A percentile compares a stretch with the other conserved stretches of the same genome.
phyloP scores from a whole-genome alignment of 2,888 invertebrate species.

The Itoplectis maculator region DNA sequence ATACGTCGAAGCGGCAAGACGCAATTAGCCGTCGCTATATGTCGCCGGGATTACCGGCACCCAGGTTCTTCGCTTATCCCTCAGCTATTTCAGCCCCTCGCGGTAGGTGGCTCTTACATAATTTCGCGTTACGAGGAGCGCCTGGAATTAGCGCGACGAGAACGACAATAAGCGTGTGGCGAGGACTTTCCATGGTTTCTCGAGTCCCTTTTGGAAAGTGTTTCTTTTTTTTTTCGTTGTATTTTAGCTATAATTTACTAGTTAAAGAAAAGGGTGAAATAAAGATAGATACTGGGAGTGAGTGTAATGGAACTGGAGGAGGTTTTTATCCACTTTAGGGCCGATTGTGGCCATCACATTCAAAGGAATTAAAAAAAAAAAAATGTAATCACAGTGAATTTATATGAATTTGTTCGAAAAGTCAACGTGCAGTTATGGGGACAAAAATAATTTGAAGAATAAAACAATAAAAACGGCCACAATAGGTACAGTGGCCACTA shows the following conservation, averaged over 20 bases:
- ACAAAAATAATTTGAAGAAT: no score
- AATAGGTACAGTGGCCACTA: no score
- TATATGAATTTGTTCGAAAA: no score
- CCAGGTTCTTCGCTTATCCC: slow-evolving; percentile 30
- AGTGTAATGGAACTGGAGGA: no score
- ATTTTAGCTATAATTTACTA: slow-evolving; percentile 42
- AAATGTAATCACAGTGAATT: no score
- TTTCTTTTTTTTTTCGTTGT: slow-evolving; percentile 48
- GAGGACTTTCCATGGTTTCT: slow-evolving; percentile 60
- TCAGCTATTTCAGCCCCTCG: background rate
- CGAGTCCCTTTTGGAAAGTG: slow-evolving; percentile 64
- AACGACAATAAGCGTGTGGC: background rate
- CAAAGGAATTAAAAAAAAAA: no score
- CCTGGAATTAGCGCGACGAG: background rate
- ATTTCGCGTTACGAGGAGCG: background rate
- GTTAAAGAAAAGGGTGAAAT: slow-evolving; percentile 10
- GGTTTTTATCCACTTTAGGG: slow-evolving; percentile 49
- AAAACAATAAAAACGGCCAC: no score
- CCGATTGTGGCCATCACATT: no score
- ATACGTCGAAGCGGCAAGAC: slow-evolving; percentile 7
- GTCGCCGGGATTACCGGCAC: slow-evolving; percentile 9
- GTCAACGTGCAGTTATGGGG: no score
- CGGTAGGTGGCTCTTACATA: background rate
- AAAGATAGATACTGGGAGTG: no score
- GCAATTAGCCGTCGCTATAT: slow-evolving; percentile 17